These are phyloP conservation scores for Carpatolechia fugitivella DNA, from an alignment of 2,888 invertebrate genomes.

Conservation along the genomic window DNA sequence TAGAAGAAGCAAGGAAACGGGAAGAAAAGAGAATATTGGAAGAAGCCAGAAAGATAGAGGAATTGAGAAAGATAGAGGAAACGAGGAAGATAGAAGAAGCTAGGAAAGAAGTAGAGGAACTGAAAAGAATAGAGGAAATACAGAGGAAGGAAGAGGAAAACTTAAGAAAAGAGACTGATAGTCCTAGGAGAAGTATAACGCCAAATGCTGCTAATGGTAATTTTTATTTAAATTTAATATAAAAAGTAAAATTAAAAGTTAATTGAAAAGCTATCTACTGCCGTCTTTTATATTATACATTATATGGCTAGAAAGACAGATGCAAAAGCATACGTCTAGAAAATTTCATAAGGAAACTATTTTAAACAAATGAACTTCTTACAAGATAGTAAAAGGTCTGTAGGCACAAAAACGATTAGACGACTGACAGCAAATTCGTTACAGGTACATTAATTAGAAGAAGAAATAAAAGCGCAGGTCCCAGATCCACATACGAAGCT, in stretches of 20 bases:
- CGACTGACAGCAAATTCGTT: background rate
- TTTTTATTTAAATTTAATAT: constrained; percentile 13
- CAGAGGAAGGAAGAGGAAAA: constrained; percentile 64
- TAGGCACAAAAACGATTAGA: no score
- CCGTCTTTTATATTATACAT: background rate
- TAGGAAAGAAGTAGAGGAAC: constrained; percentile 11
- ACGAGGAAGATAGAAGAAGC: constrained; percentile 12
- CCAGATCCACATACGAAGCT: constrained; percentile 87
- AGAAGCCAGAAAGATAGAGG: constrained; percentile 14
- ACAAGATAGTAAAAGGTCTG: no score
- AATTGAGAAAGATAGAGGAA: constrained; percentile 11
- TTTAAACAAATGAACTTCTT: no score
- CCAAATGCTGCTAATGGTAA: constrained; percentile 70
- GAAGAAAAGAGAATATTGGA: constrained; percentile 16
- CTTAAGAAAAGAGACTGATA: constrained; percentile 63
- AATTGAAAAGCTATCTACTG: no score
- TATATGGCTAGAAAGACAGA: background rate
- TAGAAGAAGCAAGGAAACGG: constrained; percentile 13
- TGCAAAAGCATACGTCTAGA: no score
- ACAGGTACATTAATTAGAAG: constrained; percentile 79
- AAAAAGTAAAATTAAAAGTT: no score
- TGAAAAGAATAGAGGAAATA: constrained; percentile 35
- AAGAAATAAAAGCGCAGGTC: constrained; percentile 83
- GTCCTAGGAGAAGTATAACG: constrained; percentile 68
- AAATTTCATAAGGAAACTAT: no score